Base-by-base conservation (phyloP, 2,888 invertebrate species). In the Dryocosmus kuriphilus region DNA sequence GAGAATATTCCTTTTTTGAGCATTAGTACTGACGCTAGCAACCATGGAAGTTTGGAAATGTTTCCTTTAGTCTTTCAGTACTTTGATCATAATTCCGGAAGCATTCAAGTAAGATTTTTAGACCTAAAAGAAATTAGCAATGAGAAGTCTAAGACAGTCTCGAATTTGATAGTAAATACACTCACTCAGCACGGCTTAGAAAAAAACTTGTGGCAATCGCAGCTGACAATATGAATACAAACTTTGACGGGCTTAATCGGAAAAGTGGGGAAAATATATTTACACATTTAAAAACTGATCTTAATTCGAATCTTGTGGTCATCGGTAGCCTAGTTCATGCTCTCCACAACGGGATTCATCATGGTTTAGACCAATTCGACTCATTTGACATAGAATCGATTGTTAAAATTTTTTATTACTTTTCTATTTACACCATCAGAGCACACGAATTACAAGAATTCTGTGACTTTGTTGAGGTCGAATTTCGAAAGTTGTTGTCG, bases 1-100 rank as follows among this genome's bases (percentile, higher is more conserved):
- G 46, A 79, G 61, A 71, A 85, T 71, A 77, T 83, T 30, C 55
- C 76, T 35, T 88, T 57, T 79, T 67, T 85, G 16, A 82, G 85
- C 60, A 78, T 85, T 38, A 80, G 81, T 24, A 85, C 85, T 27
- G 86, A 88, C 79, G 82, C 85, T 22, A 86, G 86, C 46, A 86
- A 87, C 80, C 85, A 88, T 67, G 85, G 85, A 27, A 74, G 41
- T 71, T 67, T 65, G 8, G 81, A 86, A 79, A 78, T 85, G 65
- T 86, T 87, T 77, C 87, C 86, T 7, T 78, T 86, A 19, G 30
- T 87, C 22, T 82, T 88, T 24, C 85, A 86, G 74, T 88, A 80
- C 74, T 86, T 87, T 75, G 83, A 85, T 74, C 80, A 77, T 75
- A 27, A 1, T 16, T 61, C 84, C 76, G 82, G 78, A 60, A 86